Percentiles rank a stretch among this genome's conserved stretches.
phyloP scores from a whole-genome alignment of 2,888 invertebrate genomes.

The Frankliniella fusca region DNA sequence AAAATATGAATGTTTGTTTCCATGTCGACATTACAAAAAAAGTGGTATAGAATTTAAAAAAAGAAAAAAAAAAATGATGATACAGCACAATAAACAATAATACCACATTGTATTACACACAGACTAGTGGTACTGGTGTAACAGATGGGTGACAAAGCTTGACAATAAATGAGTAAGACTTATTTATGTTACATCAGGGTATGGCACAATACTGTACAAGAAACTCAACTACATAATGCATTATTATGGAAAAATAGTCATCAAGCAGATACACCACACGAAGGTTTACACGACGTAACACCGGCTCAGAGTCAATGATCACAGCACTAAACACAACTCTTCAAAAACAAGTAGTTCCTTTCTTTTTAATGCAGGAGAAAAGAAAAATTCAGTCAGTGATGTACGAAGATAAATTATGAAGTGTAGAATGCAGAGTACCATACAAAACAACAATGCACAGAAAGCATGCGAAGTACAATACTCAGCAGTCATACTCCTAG shows the following conservation, averaged over 20 bases:
- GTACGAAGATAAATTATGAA: not conserved
- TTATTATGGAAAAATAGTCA: slow-evolving; percentile 23
- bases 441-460: not conserved
- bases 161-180: slow-evolving; percentile 15
- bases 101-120: slow-evolving; percentile 4
- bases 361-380: not conserved
- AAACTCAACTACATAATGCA: slow-evolving; percentile 25
- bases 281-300: slow-evolving; percentile 15
- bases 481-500: not conserved
- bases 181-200: slow-evolving; percentile 25
- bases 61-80: not conserved
- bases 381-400: slow-evolving; percentile 10
- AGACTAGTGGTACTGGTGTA: not conserved
- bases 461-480: not conserved
- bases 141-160: slow-evolving; percentile 9
- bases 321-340: slow-evolving; percentile 14
- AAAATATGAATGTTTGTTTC: slow-evolving; percentile 8
- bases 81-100: not conserved
- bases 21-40: not conserved
- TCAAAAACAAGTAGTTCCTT: not conserved
- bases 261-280: slow-evolving; percentile 22
- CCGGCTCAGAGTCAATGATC: slow-evolving; percentile 15
- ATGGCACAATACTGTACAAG: slow-evolving; percentile 24
- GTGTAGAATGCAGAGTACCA: slow-evolving; percentile 11
- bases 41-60: not conserved